phyloP scores from a whole-genome alignment of 2,113 vertebrate genomes.

The Gopherus evgoodei region DNA sequence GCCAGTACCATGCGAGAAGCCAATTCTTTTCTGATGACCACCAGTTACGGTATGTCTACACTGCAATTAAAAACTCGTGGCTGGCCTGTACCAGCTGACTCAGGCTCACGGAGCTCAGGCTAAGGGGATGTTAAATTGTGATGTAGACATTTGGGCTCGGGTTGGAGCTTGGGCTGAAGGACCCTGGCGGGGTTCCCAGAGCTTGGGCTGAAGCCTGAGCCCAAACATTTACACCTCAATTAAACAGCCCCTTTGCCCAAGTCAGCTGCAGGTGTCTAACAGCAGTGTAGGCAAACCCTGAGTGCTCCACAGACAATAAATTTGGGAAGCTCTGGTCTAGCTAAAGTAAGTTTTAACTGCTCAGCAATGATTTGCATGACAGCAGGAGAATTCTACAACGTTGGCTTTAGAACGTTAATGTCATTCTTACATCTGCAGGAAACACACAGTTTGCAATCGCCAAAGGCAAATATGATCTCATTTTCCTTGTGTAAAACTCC shows the following conservation, averaged over 20 bases:
- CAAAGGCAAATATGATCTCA: slow-evolving; percentile 51
- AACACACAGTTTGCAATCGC: neutral
- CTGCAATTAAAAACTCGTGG: neutral
- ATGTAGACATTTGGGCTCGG: neutral
- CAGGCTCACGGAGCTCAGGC: neutral
- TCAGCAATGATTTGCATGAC: neutral
- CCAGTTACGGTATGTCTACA: neutral
- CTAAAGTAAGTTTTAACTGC: slow-evolving; percentile 46
- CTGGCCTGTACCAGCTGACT: neutral
- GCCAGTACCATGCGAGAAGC: neutral
- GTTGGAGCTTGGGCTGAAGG: neutral
- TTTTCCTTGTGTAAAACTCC: slow-evolving; percentile 34
- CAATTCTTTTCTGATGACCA: neutral
- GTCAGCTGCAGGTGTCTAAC: too few species aligned
- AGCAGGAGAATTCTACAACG: slow-evolving; percentile 25
- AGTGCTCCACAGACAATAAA: neutral
- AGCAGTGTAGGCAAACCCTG: too few species aligned
- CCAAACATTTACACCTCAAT: too few species aligned
- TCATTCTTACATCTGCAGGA: slow-evolving; percentile 20
- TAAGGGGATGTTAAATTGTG: neutral
- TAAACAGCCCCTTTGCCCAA: too few species aligned
- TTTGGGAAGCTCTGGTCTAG: neutral
- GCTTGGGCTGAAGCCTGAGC: too few species aligned
- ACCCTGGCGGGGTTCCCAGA: neutral
- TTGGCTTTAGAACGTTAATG: slow-evolving; percentile 15